A percentile compares a stretch with the other conserved stretches of the same genome.
Evolutionary conservation across 53 echinoderm and acorn worm genomes (phyloP).

Genomic region (Stichopus horrens): DNA sequence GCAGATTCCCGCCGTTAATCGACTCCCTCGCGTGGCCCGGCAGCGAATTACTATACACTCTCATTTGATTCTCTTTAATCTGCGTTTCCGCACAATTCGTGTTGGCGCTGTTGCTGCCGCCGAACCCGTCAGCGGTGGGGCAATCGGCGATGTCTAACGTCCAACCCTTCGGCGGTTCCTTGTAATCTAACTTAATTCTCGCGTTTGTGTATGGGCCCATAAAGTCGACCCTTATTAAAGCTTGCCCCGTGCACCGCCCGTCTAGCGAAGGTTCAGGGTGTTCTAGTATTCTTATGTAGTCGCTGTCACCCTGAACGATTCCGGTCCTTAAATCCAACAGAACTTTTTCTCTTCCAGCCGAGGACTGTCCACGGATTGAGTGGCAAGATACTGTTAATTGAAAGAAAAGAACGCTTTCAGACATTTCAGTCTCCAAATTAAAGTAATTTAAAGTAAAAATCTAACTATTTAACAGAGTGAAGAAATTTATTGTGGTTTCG

Average conservation of each 20-base stretch:
- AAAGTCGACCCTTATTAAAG: slow-evolving; percentile 80
- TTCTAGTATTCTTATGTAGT: slow-evolving; percentile 62
- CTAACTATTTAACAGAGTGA: no score
- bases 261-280: slow-evolving; percentile 63
- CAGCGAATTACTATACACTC: slow-evolving; percentile 86
- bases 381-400: slow-evolving; percentile 53
- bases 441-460: background rate
- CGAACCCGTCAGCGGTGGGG: slow-evolving; percentile 84
- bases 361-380: slow-evolving; percentile 46
- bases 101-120: slow-evolving; percentile 71
- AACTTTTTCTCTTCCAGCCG: slow-evolving; percentile 52
- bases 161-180: slow-evolving; percentile 76
- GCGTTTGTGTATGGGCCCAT: slow-evolving; percentile 82
- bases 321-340: slow-evolving; percentile 77
- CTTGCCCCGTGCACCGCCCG: slow-evolving; percentile 75
- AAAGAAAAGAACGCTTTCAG: background rate
- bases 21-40: slow-evolving; percentile 75
- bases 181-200: slow-evolving; percentile 73
- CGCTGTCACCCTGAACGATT: slow-evolving; percentile 67
- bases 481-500: no score
- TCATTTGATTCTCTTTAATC: slow-evolving; percentile 77
- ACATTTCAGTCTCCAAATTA: background rate
- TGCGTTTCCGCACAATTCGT: slow-evolving; percentile 94
- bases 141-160: slow-evolving; percentile 93
- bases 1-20: slow-evolving; percentile 84